Evolutionary conservation across 2,113 vertebrate genomes (phyloP).

Genomic region (Etia nguti): DNA sequence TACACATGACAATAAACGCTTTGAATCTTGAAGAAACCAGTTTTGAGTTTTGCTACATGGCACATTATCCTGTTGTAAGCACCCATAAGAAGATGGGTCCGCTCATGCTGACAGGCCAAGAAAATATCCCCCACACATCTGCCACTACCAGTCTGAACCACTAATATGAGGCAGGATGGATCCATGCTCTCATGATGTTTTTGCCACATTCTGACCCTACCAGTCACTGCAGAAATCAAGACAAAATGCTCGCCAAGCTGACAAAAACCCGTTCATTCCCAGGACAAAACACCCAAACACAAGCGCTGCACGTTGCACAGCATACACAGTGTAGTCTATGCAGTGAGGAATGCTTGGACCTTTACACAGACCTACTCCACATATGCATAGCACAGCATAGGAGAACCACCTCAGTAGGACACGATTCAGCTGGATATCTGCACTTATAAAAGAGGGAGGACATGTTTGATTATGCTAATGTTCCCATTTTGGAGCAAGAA

Average conservation of each 20-base stretch:
- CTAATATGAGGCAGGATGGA: not conserved
- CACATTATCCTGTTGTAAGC: not conserved
- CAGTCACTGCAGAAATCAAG: not conserved
- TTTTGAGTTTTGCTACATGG: not conserved
- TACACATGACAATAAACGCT: no score
- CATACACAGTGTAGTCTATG: not conserved
- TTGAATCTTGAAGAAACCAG: not conserved
- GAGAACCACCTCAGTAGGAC: not conserved
- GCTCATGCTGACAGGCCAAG: not conserved
- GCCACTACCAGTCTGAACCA: not conserved
- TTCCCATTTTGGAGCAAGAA: not conserved
- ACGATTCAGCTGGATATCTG: not conserved
- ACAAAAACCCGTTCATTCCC: not conserved
- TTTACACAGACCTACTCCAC: not conserved
- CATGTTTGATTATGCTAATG: not conserved
- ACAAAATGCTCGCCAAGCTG: not conserved
- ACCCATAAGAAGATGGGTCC: not conserved
- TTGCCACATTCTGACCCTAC: not conserved
- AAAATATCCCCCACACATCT: rapidly evolving
- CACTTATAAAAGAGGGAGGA: not conserved
- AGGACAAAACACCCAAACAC: not conserved
- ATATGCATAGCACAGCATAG: not conserved
- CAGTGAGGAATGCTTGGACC: not conserved
- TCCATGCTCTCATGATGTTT: not conserved
- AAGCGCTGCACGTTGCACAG: not conserved